Evolutionary conservation across 2,888 invertebrate species (phyloP).

Genomic region (Leucania comma): DNA sequence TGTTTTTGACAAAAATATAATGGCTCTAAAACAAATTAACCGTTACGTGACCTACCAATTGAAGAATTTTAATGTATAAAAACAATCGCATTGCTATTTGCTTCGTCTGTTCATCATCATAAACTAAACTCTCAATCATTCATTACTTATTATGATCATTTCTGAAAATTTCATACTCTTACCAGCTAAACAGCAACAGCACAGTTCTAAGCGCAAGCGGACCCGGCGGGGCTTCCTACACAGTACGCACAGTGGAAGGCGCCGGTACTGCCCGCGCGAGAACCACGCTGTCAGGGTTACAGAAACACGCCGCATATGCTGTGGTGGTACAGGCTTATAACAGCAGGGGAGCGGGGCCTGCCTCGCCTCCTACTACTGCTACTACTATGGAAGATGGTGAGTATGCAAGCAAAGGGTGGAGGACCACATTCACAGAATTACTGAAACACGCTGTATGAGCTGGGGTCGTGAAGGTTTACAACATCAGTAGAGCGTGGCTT

Average conservation of each 20-base stretch:
- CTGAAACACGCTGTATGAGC: too few species aligned
- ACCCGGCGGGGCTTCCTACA: slow-evolving; percentile 91
- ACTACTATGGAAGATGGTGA: slow-evolving; percentile 96
- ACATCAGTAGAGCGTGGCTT: too few species aligned
- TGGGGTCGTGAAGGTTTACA: too few species aligned
- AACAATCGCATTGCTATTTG: neutral
- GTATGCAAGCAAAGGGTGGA: slow-evolving; percentile 44
- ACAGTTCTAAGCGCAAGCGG: slow-evolving; percentile 85
- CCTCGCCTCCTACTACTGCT: slow-evolving; percentile 94
- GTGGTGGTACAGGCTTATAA: slow-evolving; percentile 97
- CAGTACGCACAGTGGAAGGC: slow-evolving; percentile 95
- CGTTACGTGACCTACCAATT: too few species aligned
- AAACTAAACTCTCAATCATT: neutral
- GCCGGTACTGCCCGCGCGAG: slow-evolving; percentile 93
- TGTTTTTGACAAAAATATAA: too few species aligned
- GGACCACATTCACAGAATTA: too few species aligned
- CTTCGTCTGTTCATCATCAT: neutral
- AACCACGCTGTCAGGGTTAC: slow-evolving; percentile 92
- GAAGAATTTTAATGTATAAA: neutral
- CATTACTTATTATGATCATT: too few species aligned
- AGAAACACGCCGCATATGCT: slow-evolving; percentile 95
- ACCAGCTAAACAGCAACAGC: slow-evolving; percentile 86
- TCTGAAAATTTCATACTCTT: neutral
- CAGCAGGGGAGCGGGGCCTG: slow-evolving; percentile 96
- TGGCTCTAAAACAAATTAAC: too few species aligned